Percentiles rank a stretch among this genome's conserved stretches.
Evolutionary conservation across 2,888 invertebrate species (phyloP).

Genomic region (Athalia circularis): DNA sequence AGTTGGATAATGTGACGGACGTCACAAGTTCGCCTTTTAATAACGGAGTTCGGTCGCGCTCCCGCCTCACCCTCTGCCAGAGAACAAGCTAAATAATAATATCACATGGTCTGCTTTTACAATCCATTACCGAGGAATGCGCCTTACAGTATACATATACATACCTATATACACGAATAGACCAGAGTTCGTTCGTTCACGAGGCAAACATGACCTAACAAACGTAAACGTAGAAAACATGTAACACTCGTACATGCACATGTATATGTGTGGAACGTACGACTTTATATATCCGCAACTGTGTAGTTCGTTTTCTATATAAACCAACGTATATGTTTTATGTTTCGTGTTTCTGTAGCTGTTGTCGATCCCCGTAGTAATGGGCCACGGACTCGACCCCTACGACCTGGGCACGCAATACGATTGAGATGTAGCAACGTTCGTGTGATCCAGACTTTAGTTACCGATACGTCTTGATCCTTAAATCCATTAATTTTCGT

Average conservation of each 20-base stretch:
- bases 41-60: conserved; percentile 1
- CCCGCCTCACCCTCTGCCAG: conserved; percentile 38
- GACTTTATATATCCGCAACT: not conserved
- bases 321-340: conserved; percentile 39
- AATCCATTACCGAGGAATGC: conserved; percentile 45
- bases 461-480: conserved; percentile 44
- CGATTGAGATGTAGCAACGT: conserved; percentile 48
- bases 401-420: conserved; percentile 43
- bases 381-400: conserved; percentile 48
- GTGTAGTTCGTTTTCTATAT: too few species aligned
- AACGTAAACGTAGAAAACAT: conserved; percentile 29
- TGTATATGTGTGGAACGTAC: conserved; percentile 4
- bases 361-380: conserved; percentile 47
- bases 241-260: conserved; percentile 12
- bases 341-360: conserved; percentile 46
- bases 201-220: conserved; percentile 36
- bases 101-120: conserved; percentile 42
- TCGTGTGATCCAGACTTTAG: conserved; percentile 42
- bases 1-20: not conserved
- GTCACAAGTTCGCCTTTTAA: conserved; percentile 29
- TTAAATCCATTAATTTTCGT: conserved; percentile 40
- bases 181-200: conserved; percentile 11
- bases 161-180: not conserved
- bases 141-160: conserved; percentile 23
- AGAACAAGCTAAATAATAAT: conserved; percentile 42